phyloP scores from a whole-genome alignment of 2,113 vertebrate genomes.

The Xiphophorus hellerii region DNA sequence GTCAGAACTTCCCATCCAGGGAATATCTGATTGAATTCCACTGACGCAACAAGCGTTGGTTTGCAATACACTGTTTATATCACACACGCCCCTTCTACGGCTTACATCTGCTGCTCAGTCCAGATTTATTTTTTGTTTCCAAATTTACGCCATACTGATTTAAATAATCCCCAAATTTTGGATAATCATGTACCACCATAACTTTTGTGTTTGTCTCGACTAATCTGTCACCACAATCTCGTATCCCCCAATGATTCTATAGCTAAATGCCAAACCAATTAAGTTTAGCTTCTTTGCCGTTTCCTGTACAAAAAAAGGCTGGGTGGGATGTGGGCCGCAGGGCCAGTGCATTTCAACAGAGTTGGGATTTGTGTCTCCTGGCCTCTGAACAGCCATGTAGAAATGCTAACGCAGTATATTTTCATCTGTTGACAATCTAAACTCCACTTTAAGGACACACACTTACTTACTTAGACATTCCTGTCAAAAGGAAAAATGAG shows the following conservation, averaged over 20 bases:
- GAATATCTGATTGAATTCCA: constrained; percentile 73
- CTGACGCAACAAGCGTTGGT: constrained; percentile 69
- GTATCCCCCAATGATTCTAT: constrained; percentile 86
- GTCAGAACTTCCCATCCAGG: constrained; percentile 73
- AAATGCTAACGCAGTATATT: constrained; percentile 83
- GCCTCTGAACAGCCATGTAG: constrained; percentile 76
- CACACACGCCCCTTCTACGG: constrained; percentile 12
- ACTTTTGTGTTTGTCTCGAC: constrained; percentile 29
- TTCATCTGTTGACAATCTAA: constrained; percentile 84
- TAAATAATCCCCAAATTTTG: constrained; percentile 13
- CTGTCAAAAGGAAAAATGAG: constrained; percentile 75
- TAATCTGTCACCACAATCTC: constrained; percentile 60
- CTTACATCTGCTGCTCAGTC: constrained; percentile 11
- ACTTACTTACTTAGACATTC: constrained; percentile 77
- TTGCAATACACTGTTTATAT: constrained; percentile 53
- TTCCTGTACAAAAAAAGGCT: constrained; percentile 75
- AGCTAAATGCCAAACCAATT: constrained; percentile 87
- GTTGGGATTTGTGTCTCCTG: constrained; percentile 87
- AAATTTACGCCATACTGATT: constrained; percentile 6
- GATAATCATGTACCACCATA: background rate
- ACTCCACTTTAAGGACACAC: constrained; percentile 82
- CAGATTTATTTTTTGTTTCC: background rate
- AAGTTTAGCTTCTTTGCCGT: constrained; percentile 80
- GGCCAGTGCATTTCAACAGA: constrained; percentile 70
- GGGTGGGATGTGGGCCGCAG: constrained; percentile 76